Conservation (phyloP, 2,797 vertebrate species). For the Glossophaga mutica region DNA sequence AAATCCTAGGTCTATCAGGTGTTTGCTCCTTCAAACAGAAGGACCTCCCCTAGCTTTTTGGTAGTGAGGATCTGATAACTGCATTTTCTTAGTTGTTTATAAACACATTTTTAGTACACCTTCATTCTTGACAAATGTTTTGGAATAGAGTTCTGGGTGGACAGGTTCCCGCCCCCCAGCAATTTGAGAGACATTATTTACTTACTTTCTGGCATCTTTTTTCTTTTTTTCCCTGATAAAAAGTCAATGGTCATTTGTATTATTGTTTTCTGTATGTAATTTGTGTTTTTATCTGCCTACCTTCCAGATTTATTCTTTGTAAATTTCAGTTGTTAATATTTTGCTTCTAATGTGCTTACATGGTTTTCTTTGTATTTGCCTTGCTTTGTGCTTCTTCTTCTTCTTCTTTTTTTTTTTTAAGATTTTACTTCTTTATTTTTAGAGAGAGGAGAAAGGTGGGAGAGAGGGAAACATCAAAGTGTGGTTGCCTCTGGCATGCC, state of each 20-base stretch:
- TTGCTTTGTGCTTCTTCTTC: background rate
- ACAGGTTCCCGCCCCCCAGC: background rate
- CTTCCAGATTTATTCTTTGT: background rate
- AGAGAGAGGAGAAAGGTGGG: too few relatives aligned
- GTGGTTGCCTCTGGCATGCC: too few relatives aligned
- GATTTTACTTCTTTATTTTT: too few relatives aligned
- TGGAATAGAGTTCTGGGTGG: background rate
- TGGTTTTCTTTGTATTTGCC: background rate
- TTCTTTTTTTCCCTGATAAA: background rate
- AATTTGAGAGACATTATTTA: background rate
- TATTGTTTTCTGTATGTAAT: background rate
- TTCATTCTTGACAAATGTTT: background rate
- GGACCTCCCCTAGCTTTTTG: background rate
- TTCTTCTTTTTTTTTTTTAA: too few relatives aligned
- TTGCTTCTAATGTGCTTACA: background rate
- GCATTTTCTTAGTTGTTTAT: slow-evolving; percentile 2
- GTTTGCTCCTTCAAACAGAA: background rate
- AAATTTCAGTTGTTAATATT: background rate
- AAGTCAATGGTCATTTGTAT: background rate
- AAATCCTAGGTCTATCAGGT: background rate
- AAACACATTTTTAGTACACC: background rate
- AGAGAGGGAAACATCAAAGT: too few relatives aligned
- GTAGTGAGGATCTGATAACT: background rate
- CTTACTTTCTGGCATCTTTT: background rate
- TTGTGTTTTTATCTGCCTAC: background rate